Conservation (phyloP, 1,140 invertebrate species). For the Luehdorfia chinensis region DNA sequence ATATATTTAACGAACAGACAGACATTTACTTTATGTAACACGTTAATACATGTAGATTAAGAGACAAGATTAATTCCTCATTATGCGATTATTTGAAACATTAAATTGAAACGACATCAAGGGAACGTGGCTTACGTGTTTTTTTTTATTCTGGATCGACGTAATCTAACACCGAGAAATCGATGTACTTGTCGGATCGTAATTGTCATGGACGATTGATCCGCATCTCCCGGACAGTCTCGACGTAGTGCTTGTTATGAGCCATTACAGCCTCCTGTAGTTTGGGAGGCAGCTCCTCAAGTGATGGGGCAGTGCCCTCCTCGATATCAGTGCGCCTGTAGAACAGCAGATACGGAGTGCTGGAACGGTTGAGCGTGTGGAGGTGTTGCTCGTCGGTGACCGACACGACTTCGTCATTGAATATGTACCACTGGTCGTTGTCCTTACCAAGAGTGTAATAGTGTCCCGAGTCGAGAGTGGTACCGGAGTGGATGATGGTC, state of each 20-base stretch:
- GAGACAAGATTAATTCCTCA: too few species aligned
- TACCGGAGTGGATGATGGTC: conserved; percentile 90
- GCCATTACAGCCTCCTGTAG: conserved; percentile 42
- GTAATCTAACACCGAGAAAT: too few species aligned
- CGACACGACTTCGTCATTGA: conserved; percentile 87
- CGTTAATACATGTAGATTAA: too few species aligned
- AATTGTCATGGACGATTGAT: conserved; percentile 47
- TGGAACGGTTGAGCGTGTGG: conserved; percentile 81
- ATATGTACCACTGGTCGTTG: conserved; percentile 85
- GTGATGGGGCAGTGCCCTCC: conserved; percentile 33
- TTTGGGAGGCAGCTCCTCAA: conserved; percentile 43
- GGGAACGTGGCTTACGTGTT: too few species aligned
- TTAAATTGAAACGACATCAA: too few species aligned
- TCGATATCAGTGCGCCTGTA: conserved; percentile 77
- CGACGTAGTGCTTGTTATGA: conserved; percentile 51
- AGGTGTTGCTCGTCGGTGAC: conserved; percentile 80
- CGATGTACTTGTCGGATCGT: too few species aligned
- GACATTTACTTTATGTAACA: too few species aligned
- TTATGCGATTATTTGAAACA: too few species aligned
- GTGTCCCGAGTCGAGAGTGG: conserved; percentile 89
- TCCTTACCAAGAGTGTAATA: conserved; percentile 90
- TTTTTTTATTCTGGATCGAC: too few species aligned
- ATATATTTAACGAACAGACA: too few species aligned
- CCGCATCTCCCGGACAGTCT: conserved; percentile 35
- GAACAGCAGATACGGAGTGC: conserved; percentile 91